These are phyloP conservation scores for Sebastiscus tertius DNA, from an alignment of 2,797 vertebrate species.

Conservation along the genomic window DNA sequence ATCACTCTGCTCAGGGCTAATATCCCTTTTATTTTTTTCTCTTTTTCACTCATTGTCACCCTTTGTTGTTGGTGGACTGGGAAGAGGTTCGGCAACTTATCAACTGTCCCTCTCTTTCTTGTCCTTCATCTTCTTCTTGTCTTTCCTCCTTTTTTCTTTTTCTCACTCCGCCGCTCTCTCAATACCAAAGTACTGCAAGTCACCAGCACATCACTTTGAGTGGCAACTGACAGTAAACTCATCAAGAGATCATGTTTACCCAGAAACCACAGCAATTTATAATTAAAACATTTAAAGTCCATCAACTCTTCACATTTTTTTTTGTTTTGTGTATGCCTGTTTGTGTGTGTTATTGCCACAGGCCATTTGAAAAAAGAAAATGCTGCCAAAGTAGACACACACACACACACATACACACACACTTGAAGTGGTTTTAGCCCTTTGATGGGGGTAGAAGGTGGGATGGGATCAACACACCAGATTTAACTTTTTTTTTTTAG, in stretches of 20 bases:
- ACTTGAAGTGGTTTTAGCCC: slow-evolving; percentile 4
- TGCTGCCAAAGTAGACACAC: background rate
- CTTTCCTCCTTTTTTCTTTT: background rate
- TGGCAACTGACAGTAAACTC: background rate
- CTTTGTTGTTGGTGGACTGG: slow-evolving; percentile 63
- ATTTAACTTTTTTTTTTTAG: slow-evolving; percentile 63
- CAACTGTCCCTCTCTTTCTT: slow-evolving; percentile 28
- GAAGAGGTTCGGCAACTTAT: slow-evolving; percentile 55
- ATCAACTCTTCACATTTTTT: background rate
- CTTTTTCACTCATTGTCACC: slow-evolving; percentile 55
- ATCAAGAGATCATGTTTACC: slow-evolving; percentile 15
- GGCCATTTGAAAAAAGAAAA: background rate
- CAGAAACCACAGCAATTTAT: background rate
- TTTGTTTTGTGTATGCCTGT: background rate
- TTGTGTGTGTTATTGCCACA: background rate
- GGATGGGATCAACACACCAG: slow-evolving; percentile 53
- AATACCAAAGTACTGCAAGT: background rate
- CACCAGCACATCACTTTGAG: slow-evolving; percentile 10
- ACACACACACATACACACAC: background rate
- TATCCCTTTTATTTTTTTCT: slow-evolving; percentile 73
- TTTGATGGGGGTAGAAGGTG: slow-evolving; percentile 31
- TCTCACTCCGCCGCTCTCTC: background rate
- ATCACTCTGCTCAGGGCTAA: slow-evolving; percentile 78
- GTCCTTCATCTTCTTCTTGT: slow-evolving; percentile 26
- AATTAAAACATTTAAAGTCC: background rate